These are phyloP conservation scores for Drosophila phalerata DNA, from an alignment of 2,888 invertebrate genomes.

Conservation along the genomic window DNA sequence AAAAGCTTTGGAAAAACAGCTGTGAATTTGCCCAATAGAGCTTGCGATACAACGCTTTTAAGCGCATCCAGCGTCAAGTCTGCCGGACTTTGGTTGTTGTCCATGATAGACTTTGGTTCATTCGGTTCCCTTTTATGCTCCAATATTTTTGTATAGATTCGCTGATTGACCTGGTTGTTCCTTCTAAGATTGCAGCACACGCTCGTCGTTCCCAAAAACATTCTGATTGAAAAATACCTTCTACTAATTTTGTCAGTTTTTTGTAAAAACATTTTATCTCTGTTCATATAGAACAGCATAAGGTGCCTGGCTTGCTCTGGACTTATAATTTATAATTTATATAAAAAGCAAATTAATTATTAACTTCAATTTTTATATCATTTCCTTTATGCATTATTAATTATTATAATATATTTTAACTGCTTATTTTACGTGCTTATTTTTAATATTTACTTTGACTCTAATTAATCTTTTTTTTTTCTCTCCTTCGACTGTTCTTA, in stretches of 20 bases:
- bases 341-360: neutral
- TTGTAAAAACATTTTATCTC: neutral
- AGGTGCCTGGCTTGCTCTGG: constrained; percentile 21
- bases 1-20: constrained; percentile 79
- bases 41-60: constrained; percentile 57
- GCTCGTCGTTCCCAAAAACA: constrained; percentile 19
- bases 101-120: constrained; percentile 40
- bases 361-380: no score
- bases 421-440: no score
- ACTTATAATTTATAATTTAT: neutral
- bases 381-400: no score
- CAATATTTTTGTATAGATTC: neutral
- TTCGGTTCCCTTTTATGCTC: neutral
- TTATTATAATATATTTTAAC: no score
- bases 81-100: constrained; percentile 49
- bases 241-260: neutral
- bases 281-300: neutral
- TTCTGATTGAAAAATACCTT: neutral
- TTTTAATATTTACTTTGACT: no score
- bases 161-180: neutral
- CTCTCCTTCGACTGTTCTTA: no score
- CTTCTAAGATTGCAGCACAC: neutral
- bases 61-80: constrained; percentile 48
- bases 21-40: constrained; percentile 68
- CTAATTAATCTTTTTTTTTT: no score